These are phyloP conservation scores for Lophura nycthemera DNA, from an alignment of 2,113 vertebrate genomes.

Conservation along the genomic window DNA sequence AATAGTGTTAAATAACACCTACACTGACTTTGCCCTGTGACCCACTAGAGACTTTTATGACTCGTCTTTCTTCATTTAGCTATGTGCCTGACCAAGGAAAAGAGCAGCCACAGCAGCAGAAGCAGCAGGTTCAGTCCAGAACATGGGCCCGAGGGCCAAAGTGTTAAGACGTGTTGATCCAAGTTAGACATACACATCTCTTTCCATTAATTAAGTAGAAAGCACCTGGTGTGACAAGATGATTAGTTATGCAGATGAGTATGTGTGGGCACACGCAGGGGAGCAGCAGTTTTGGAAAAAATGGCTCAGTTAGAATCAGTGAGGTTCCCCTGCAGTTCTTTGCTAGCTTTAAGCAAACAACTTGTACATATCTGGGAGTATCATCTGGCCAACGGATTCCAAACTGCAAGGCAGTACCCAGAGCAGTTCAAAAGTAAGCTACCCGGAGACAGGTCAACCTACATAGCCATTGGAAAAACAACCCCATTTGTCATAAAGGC, in stretches of 20 bases:
- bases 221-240: not conserved
- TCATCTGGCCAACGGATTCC: not conserved
- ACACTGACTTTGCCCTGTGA: not conserved
- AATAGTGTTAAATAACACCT: not conserved
- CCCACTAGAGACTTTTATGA: not conserved
- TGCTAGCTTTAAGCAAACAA: not conserved
- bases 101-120: not conserved
- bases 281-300: fast-evolving
- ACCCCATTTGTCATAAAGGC: not conserved
- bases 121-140: not conserved
- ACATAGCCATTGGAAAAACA: not conserved
- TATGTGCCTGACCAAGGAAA: not conserved
- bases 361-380: not conserved
- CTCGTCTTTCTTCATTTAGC: not conserved
- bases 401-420: not conserved
- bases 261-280: not conserved
- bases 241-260: not conserved
- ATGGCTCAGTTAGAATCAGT: not conserved
- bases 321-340: not conserved
- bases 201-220: not conserved
- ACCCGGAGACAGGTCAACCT: not conserved
- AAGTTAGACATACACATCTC: not conserved
- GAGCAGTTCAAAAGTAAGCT: not conserved
- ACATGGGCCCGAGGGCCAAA: not conserved
- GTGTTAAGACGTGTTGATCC: not conserved